Conservation (phyloP, 2,113 vertebrate genomes). For the Myotis yumanensis region DNA sequence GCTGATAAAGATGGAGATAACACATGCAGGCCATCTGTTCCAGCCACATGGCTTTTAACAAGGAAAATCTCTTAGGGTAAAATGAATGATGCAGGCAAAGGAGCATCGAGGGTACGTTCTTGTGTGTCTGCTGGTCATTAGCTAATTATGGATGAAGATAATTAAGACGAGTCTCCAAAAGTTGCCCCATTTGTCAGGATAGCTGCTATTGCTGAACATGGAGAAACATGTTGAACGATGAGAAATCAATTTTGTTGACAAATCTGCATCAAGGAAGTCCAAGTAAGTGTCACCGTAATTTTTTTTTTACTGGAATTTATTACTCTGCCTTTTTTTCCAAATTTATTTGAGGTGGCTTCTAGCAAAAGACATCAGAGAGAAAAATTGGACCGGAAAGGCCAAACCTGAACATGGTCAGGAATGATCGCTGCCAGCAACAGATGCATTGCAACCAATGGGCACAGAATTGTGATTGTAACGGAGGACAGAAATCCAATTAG, state of each 20-base stretch:
- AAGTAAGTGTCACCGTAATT: not conserved
- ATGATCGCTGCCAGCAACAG: not conserved
- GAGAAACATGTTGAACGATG: slow-evolving; percentile 6
- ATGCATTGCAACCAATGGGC: not conserved
- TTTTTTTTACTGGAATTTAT: slow-evolving; percentile 10
- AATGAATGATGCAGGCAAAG: slow-evolving; percentile 62
- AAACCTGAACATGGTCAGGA: not conserved
- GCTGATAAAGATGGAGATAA: slow-evolving; percentile 62
- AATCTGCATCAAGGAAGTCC: slow-evolving; percentile 31
- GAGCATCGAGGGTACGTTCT: slow-evolving; percentile 39
- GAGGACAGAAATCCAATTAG: not conserved
- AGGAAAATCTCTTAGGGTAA: slow-evolving; percentile 62
- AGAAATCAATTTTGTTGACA: slow-evolving; percentile 21
- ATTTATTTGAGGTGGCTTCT: slow-evolving; percentile 19
- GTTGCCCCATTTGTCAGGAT: slow-evolving; percentile 18
- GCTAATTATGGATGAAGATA: slow-evolving; percentile 63
- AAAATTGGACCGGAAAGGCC: slow-evolving; percentile 19
- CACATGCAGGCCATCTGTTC: slow-evolving; percentile 69
- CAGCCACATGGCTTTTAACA: slow-evolving; percentile 65
- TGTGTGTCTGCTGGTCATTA: slow-evolving; percentile 64
- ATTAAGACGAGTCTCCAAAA: slow-evolving; percentile 61
- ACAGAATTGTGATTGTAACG: not conserved
- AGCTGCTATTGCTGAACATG: not conserved
- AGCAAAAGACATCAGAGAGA: not conserved
- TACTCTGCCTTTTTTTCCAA: not conserved